Evolutionary conservation across 30 jellyfish, hydroid and myxozoan species (phyloP), one percentile per base, ranked within the genome.

Genomic region (Hydra vulgaris): DNA sequence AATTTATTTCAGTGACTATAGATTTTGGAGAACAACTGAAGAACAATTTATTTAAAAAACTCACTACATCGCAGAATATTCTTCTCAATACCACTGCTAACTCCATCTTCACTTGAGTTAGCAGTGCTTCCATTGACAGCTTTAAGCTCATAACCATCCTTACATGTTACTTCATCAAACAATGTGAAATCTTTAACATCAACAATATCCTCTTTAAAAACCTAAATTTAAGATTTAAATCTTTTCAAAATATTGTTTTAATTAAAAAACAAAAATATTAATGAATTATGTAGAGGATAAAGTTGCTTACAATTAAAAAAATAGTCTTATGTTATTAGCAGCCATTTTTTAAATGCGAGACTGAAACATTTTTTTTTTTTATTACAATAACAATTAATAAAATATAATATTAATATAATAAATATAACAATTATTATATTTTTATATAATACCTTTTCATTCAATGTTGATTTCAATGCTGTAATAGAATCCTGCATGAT

Each of bases 401-500:
- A 40, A 40, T 3, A 40, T 40, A 40, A 40, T 40, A 3, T 3
- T 3, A 40, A 40, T 3, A 40, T 40, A 40, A 40, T 3, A 40
- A 5, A 40, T 40, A 40, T 3, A 3, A 3, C 8, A 12, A 40
- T 3, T 12, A 40, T 3, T 40, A 40, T 3, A 40, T 3, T 5
- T 3, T 40, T 40, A 40, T 40, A 40, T 40, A 40, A 40, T 3
- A 40, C 61, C 61, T 75, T 75, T n/a, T 75, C 23, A 17, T 17
- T 15, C 71, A 75, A 26, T 53, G 25, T 0, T 12, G 73, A 17
- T 26, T 75, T 75, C 24, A 25, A 70, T 3, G 53, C 56, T 17
- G 53, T 75, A n/a, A 75, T 22, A 27, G 83, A 75, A 15, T 82
- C 75, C 17, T 85, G 26, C 87, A 81, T 87, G 74, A 79, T 87